Percentiles rank a stretch among this genome's conserved stretches.
These are phyloP conservation scores for Solenopsis invicta DNA, from an alignment of 1,140 invertebrate species.

Conservation along the genomic window DNA sequence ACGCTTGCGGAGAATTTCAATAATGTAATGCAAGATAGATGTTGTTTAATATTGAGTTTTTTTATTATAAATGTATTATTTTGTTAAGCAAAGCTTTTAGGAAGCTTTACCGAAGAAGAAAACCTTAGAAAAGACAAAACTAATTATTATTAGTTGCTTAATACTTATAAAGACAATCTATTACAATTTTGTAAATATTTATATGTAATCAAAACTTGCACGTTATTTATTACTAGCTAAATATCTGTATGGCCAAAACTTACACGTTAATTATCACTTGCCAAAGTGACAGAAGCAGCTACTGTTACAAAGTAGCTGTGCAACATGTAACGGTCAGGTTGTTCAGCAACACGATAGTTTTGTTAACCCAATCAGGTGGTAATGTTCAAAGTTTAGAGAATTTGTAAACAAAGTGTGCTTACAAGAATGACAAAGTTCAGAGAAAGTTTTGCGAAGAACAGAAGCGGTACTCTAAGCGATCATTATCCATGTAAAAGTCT, in stretches of 20 bases:
- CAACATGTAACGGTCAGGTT: not conserved
- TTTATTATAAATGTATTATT: not conserved
- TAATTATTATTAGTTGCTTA: not conserved
- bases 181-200: not conserved
- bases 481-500: conserved; percentile 15
- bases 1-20: not conserved
- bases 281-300: not conserved
- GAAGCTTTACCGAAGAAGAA: too few species aligned
- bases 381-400: conserved; percentile 49
- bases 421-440: not conserved
- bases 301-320: not conserved
- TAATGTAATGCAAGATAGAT: conserved; percentile 1
- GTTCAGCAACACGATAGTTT: conserved; percentile 27
- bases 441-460: conserved; percentile 27
- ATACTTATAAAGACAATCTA: not conserved
- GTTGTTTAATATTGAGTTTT: not conserved
- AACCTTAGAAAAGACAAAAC: not conserved
- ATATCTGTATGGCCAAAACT: not conserved
- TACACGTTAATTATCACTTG: not conserved
- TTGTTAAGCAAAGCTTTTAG: not conserved
- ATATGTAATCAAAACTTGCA: not conserved
- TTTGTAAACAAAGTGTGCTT: conserved; percentile 44
- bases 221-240: not conserved
- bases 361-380: conserved; percentile 18
- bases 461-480: conserved; percentile 6